Conservation (phyloP, 1,140 invertebrate genomes). For the Drosophila virilis region DNA sequence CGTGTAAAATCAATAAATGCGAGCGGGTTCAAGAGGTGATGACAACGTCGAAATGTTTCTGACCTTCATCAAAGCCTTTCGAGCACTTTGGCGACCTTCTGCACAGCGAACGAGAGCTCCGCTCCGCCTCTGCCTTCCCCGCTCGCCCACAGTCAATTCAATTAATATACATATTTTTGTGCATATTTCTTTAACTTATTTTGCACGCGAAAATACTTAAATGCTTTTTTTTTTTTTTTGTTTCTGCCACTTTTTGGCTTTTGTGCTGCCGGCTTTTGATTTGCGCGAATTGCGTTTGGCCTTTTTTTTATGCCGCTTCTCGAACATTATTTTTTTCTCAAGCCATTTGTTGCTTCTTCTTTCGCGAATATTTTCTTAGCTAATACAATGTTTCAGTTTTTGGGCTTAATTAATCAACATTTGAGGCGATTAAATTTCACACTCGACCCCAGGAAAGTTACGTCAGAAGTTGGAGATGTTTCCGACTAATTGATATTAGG, state of each 20-base stretch:
- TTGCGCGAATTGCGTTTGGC: constrained; percentile 32
- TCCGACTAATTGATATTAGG: constrained; percentile 4
- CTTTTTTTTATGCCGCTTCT: constrained; percentile 13
- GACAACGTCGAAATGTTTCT: constrained; percentile 73
- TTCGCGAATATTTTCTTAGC: neutral
- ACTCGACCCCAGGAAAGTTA: constrained; percentile 2
- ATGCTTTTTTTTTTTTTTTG: constrained; percentile 7
- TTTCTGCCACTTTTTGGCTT: constrained; percentile 11
- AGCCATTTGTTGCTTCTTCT: constrained; percentile 26
- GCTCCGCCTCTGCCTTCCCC: neutral
- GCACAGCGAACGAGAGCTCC: neutral
- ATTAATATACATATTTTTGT: constrained; percentile 10
- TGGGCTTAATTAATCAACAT: constrained; percentile 45
- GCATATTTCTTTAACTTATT: constrained; percentile 39
- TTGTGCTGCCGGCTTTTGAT: constrained; percentile 38
- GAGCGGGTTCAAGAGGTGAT: constrained; percentile 79
- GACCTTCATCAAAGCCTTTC: constrained; percentile 55
- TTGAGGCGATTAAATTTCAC: constrained; percentile 14
- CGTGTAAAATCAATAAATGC: constrained; percentile 80
- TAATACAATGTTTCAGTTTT: constrained; percentile 23
- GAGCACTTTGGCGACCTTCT: constrained; percentile 62
- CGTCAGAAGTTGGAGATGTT: constrained; percentile 8
- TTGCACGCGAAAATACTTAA: constrained; percentile 43
- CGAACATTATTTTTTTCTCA: constrained; percentile 34
- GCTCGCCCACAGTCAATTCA: constrained; percentile 25